These are phyloP conservation scores for Pteromalus puparum DNA, from an alignment of 1,140 invertebrate species.

Conservation along the genomic window DNA sequence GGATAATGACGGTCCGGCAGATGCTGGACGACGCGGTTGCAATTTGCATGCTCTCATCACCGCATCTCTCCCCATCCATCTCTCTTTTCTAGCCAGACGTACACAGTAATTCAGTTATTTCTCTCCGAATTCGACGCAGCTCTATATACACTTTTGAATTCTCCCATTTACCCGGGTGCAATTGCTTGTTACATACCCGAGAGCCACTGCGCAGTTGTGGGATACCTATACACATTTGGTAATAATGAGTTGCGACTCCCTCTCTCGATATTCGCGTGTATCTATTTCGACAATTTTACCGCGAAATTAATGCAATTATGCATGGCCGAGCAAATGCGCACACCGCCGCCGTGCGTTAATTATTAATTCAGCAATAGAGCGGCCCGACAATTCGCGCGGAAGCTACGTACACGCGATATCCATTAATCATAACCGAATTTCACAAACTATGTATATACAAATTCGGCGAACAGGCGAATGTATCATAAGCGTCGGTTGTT, in stretches of 20 bases:
- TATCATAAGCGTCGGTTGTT: too few relatives aligned
- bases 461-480: not conserved
- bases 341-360: not conserved
- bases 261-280: not conserved
- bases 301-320: not conserved
- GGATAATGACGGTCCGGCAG: conserved; percentile 18
- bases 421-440: not conserved
- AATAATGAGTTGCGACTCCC: not conserved
- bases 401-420: not conserved
- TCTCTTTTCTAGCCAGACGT: too few relatives aligned
- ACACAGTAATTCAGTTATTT: too few relatives aligned
- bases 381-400: not conserved
- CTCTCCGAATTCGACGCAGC: too few relatives aligned
- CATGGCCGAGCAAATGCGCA: not conserved
- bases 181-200: too few relatives aligned
- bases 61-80: too few relatives aligned
- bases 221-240: not conserved
- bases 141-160: too few relatives aligned
- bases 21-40: not conserved
- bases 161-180: too few relatives aligned
- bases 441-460: not conserved
- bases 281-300: conserved; percentile 1
- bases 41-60: too few relatives aligned
- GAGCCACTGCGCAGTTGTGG: too few relatives aligned
- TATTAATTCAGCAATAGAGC: not conserved